A percentile compares a stretch with the other conserved stretches of the same genome.
phyloP scores from a whole-genome alignment of 2,888 invertebrate genomes.

The Caenorhabditis doughertyi region DNA sequence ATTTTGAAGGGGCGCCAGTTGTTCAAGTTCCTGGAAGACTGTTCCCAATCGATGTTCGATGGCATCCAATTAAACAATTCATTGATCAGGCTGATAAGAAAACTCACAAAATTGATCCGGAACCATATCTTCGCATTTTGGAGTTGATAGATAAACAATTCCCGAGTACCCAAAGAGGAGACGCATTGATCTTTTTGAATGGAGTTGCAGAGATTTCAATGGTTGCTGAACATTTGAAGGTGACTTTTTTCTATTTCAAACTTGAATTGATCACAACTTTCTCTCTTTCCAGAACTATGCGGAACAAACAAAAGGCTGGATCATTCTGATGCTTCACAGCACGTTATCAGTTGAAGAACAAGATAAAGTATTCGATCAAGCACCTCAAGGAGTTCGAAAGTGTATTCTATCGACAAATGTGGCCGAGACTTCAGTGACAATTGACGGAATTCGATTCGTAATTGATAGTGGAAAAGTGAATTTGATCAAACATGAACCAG shows the following conservation, averaged over 20 bases:
- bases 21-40: conserved; percentile 95
- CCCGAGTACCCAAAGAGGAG: conserved; percentile 91
- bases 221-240: conserved; percentile 83
- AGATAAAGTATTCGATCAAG: conserved; percentile 96
- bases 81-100: conserved; percentile 84
- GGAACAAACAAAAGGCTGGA: conserved; percentile 90
- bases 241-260: background rate
- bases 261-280: background rate
- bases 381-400: conserved; percentile 95
- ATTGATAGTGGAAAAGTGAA: conserved; percentile 92
- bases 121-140: conserved; percentile 93
- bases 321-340: conserved; percentile 92
- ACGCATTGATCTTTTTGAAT: conserved; percentile 94
- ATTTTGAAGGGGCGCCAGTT: conserved; percentile 92
- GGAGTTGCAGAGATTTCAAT: conserved; percentile 84
- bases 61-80: conserved; percentile 87
- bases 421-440: conserved; percentile 98
- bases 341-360: conserved; percentile 94
- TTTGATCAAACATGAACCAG: conserved; percentile 94
- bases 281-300: conserved; percentile 88
- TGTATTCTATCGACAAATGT: conserved; percentile 98
- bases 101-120: conserved; percentile 90
- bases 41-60: conserved; percentile 93
- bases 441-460: conserved; percentile 97
- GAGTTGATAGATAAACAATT: conserved; percentile 94